Evolutionary conservation across 2,888 invertebrate genomes (phyloP).

Genomic region (Anthophora plumipes): DNA sequence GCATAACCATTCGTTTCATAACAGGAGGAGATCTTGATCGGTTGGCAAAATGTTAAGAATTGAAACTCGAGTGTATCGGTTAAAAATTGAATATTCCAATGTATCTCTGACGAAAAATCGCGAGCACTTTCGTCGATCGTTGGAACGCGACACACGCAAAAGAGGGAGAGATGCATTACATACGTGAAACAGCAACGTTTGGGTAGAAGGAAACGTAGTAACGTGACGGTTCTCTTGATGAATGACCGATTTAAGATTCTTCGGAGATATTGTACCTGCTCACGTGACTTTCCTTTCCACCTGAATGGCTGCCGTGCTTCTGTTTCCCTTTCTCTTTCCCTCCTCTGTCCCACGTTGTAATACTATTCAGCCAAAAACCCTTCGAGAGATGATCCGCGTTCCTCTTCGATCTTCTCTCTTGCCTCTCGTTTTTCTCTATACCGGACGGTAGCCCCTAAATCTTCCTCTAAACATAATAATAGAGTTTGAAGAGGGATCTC

Average conservation of each 20-base stretch:
- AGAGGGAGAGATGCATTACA: not conserved
- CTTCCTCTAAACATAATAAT: conserved; percentile 58
- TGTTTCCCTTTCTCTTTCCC: conserved; percentile 8
- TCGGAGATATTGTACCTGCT: conserved; percentile 39
- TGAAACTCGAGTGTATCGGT: not conserved
- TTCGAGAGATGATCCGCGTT: not conserved
- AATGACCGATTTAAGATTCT: conserved; percentile 61
- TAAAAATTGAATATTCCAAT: not conserved
- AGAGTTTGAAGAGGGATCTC: conserved; percentile 49
- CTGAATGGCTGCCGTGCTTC: conserved; percentile 42
- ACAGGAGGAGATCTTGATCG: too few relatives aligned
- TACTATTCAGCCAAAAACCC: not conserved
- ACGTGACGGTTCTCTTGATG: conserved; percentile 38
- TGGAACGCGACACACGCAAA: not conserved
- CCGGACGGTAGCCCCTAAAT: conserved; percentile 49
- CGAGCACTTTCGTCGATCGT: not conserved
- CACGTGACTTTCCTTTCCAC: conserved; percentile 60
- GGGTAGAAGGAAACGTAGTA: conserved; percentile 27
- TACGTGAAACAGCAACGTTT: conserved; percentile 3
- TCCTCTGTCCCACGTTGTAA: too few relatives aligned
- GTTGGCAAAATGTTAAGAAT: too few relatives aligned
- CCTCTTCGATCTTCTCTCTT: too few relatives aligned
- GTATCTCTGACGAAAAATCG: not conserved
- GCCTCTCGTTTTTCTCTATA: not conserved
- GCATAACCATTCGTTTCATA: too few relatives aligned